Evolutionary conservation across 2,797 vertebrate species (phyloP), one percentile per base, ranked within the genome.

Genomic region (Hylomyscus alleni): DNA sequence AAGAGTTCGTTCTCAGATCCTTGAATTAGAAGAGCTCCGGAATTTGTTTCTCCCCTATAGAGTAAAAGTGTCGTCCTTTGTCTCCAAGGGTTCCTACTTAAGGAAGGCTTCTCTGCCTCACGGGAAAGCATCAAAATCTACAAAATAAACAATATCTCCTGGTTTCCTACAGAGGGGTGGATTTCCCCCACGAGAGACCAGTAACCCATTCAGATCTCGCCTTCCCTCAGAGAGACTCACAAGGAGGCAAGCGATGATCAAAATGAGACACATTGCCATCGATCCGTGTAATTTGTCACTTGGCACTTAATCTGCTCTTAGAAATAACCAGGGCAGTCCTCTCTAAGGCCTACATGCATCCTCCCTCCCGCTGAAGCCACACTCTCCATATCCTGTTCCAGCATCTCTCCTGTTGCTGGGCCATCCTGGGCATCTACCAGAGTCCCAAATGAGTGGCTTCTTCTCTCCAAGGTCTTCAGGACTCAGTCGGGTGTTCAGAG

Each of bases 1-100:
- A 97, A 96, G 81, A 97, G 85, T 94, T 95, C 26, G 13, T 86
- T 92, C 88, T 96, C n/a, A 7, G 95, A 94, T 93, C 89, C 89
- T 95, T 90, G 86, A 95, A 89, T 92, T 88, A 77, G 29, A 92
- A 91, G 44, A 94, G 19, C 75, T 54, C 14, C n/a, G 72, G 44
- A 47, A 67, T 82, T 93, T 76, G 60, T 89, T 89, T 20, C 91
- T 73, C 52, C 82, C 19, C 31, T 65, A 19, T 78, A 65, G 54
- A 92, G 13, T 69, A 31, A 83, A 54, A 29, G 73, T 1, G 0
- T 0, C 40, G 0, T 0, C 40, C 54, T 95, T 62, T 52, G 54
- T 84, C 90, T 86, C 60, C 94, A 34, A 78, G 76, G 76, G 0
- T 19, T 87, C 76, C 52, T 54, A 6, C n/a, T 88, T 95, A 67